Percentiles rank a stretch among this genome's conserved stretches.
phyloP scores from a whole-genome alignment of 2,113 vertebrate species.

The Todiramphus chloris region DNA sequence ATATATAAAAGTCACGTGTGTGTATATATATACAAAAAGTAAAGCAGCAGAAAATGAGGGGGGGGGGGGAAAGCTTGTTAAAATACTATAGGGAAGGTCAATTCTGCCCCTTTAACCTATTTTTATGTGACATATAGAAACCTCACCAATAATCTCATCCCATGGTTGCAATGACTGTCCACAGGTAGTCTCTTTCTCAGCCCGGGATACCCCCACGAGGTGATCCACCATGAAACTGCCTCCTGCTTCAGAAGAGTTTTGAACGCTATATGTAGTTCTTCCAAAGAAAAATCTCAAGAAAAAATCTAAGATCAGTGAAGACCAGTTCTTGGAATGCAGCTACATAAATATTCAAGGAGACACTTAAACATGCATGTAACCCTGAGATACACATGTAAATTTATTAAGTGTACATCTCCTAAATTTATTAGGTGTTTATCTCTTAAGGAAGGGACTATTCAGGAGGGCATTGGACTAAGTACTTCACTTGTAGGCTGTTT shows the following conservation, averaged over 20 bases:
- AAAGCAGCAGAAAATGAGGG: not conserved
- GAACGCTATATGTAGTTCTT: not conserved
- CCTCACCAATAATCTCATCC: not conserved
- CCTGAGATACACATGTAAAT: not conserved
- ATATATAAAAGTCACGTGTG: too few relatives aligned
- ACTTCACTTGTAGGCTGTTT: not conserved
- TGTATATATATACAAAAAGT: accelerated
- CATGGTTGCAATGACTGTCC: accelerated
- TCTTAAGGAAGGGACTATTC: not conserved
- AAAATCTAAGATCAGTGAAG: not conserved
- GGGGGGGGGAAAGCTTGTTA: not conserved
- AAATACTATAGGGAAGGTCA: not conserved
- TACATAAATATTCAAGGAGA: not conserved
- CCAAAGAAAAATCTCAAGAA: not conserved
- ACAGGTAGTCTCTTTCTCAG: not conserved
- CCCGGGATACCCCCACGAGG: not conserved
- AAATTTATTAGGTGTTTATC: too few relatives aligned
- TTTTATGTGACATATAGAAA: not conserved
- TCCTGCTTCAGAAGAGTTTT: not conserved
- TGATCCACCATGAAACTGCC: not conserved
- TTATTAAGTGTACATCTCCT: not conserved
- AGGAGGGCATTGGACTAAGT: not conserved
- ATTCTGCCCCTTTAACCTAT: not conserved
- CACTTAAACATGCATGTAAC: not conserved
- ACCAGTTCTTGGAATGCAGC: not conserved